A percentile compares a stretch with the other conserved stretches of the same genome.
Evolutionary conservation across 2,113 vertebrate species (phyloP).

Genomic region (Neolamprologus falcicula): DNA sequence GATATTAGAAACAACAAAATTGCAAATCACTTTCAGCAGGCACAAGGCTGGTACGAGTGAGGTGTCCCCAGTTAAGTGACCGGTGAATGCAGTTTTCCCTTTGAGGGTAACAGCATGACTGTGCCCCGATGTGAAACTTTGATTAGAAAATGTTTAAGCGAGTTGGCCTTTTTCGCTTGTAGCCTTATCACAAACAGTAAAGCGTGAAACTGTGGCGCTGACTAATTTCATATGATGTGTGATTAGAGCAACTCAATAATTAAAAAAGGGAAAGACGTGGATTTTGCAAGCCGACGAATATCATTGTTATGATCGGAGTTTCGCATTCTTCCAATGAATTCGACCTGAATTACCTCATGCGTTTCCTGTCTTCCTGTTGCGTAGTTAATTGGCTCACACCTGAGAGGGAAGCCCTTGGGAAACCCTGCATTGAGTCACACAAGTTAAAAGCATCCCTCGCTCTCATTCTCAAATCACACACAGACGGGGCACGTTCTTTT

Average conservation of each 20-base stretch:
- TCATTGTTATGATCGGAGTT: neutral
- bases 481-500: neutral
- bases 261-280: neutral
- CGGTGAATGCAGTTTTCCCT: neutral
- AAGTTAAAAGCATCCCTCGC: neutral
- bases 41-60: neutral
- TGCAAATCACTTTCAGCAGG: neutral
- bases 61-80: neutral
- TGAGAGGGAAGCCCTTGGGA: slow-evolving; percentile 46
- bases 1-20: neutral
- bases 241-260: neutral
- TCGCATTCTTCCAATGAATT: neutral
- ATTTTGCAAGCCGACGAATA: neutral
- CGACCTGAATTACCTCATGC: neutral
- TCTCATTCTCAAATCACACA: neutral
- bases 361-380: neutral
- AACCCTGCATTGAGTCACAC: slow-evolving; percentile 35
- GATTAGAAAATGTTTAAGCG: neutral
- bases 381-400: neutral
- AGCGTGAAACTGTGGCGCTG: neutral
- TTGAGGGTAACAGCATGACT: neutral
- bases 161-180: neutral
- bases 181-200: neutral
- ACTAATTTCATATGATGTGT: neutral
- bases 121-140: neutral